Evolutionary conservation across 2,888 invertebrate species (phyloP).

Genomic region (Chironomus riparius): DNA sequence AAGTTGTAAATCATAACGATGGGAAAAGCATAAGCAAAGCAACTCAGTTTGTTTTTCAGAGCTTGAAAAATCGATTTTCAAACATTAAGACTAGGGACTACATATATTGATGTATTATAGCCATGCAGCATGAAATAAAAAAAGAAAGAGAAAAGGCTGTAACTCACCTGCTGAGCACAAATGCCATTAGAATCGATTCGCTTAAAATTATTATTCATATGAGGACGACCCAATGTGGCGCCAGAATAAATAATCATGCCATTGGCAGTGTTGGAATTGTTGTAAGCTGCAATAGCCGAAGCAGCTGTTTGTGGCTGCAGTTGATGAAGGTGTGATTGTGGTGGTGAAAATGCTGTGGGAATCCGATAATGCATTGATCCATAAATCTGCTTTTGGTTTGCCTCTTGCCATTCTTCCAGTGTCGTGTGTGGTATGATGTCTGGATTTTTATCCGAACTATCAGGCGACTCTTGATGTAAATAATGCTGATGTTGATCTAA

Average conservation of each 20-base stretch:
- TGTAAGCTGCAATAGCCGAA: conserved; percentile 2
- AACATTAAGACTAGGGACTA: no score
- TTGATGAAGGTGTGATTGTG: background rate
- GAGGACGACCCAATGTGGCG: conserved; percentile 24
- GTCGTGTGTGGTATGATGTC: conserved; percentile 41
- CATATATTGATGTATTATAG: no score
- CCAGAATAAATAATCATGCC: conserved; percentile 22
- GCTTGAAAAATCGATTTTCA: no score
- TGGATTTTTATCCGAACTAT: conserved; percentile 43
- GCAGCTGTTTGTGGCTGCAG: background rate
- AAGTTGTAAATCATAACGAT: background rate
- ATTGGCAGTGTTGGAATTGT: conserved; percentile 14
- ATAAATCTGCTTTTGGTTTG: conserved; percentile 21
- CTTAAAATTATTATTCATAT: conserved; percentile 25
- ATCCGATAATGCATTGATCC: conserved; percentile 23
- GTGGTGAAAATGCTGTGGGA: conserved; percentile 4
- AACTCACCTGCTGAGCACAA: conserved; percentile 25
- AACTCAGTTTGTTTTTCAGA: no score
- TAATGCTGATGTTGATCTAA: conserved; percentile 29
- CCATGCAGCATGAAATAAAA: background rate
- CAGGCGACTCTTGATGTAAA: conserved; percentile 34
- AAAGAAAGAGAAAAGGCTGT: background rate
- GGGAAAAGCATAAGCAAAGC: no score
- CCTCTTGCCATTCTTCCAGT: conserved; percentile 22
- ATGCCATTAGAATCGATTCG: conserved; percentile 26